phyloP scores from a whole-genome alignment of 2,888 invertebrate genomes.

The Glyphotaelius pellucidus region DNA sequence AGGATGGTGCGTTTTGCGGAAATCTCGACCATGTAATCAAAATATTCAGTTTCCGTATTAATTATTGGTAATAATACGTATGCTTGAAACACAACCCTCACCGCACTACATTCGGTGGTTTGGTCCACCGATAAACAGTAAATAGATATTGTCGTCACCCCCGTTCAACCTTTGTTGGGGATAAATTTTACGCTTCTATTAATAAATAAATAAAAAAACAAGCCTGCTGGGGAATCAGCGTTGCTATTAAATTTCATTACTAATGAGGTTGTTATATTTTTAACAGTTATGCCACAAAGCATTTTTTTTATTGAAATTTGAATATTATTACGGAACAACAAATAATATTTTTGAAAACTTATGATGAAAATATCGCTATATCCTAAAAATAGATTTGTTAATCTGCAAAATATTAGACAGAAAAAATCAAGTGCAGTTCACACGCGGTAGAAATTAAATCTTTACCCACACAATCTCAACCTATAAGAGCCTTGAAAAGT shows the following conservation, averaged over 20 bases:
- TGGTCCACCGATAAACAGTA: neutral
- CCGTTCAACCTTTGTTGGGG: neutral
- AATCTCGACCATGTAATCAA: neutral
- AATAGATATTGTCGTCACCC: neutral
- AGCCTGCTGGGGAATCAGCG: neutral
- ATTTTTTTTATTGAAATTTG: no score
- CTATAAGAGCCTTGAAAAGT: no score
- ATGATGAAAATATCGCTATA: no score
- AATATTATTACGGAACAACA: no score
- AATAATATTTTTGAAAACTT: no score
- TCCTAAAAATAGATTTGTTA: no score
- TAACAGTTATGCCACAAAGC: neutral
- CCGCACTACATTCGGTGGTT: neutral
- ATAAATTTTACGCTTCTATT: neutral
- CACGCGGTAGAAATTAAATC: no score
- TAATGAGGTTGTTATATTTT: neutral
- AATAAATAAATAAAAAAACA: neutral
- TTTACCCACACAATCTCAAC: no score
- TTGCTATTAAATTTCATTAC: neutral
- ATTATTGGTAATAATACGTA: constrained; percentile 39
- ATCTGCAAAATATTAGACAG: no score
- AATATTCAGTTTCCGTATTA: constrained; percentile 38
- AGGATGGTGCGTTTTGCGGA: constrained; percentile 5
- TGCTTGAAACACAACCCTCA: constrained; percentile 23
- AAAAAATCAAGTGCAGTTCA: no score